Base-by-base conservation (phyloP, 2,797 vertebrate genomes). In the Typhlichthys eigenmanni region DNA sequence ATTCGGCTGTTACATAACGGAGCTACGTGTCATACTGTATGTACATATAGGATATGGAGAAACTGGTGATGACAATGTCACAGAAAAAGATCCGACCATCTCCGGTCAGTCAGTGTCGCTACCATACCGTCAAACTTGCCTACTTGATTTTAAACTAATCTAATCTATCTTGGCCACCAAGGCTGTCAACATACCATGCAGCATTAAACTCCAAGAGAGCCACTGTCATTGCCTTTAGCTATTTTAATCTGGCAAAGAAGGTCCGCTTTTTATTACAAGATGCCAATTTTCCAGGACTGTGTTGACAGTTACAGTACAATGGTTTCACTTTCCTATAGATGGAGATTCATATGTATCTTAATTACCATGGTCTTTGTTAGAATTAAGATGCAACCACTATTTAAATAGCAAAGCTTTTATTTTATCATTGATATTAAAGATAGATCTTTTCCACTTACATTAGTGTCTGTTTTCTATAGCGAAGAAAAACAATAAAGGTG, bases 271-370 rank as follows among this genome's bases (percentile, higher is more conserved):
- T 80, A 80, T 75, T 80, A 77, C 56, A 66, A 55, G 54, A 47
- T 78, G 77, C 81, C 74, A 63, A 24, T 73, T 64, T 66, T 75
- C 79, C 79, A 81, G 68, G 64, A 68, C 58, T 69, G 73, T 55
- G 69, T 72, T 63, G 52, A 74, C 66, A 56, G 61, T 78, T 66
- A 70, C 72, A 79, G 76, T 66, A 70, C 72, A 79, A 68, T 80
- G 73, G 77, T 60, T 63, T 62, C 24, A 47, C 52, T 58, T 60
- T 74, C 79, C 70, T 76, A 80, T 82, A 43, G 65, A 67, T 68
- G 57, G 53, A 65, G 68, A 71, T 69, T 74, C 68, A 78, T 5
- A 38, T 34, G 12, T 38, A 13, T 34, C 1, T 1, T 78, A 67
- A 69, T 59, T 74, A 48, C 69, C 75, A 81, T 76, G 79, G 71